Percentiles rank a stretch among this genome's conserved stretches.
phyloP scores from a whole-genome alignment of 2,888 invertebrate species.

The Spodoptera exigua region DNA sequence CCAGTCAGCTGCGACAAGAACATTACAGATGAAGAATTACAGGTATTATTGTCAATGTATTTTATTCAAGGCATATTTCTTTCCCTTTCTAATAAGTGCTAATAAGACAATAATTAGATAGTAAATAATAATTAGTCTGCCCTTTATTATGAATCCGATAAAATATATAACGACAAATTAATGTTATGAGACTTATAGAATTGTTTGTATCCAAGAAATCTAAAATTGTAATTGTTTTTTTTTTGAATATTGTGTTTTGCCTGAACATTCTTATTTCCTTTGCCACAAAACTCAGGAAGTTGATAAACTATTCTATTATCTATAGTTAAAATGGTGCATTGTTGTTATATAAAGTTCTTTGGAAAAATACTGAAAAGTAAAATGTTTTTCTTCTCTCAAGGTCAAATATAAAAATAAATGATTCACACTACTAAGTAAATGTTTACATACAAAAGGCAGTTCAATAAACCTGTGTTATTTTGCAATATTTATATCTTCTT shows the following conservation, averaged over 20 bases:
- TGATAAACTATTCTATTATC: conserved; percentile 4
- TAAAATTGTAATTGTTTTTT: no score
- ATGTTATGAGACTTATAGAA: accelerated
- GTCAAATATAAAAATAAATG: conserved; percentile 28
- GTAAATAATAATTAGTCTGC: neutral
- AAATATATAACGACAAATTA: neutral
- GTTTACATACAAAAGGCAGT: conserved; percentile 35
- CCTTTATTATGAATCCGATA: neutral
- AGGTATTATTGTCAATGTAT: conserved; percentile 68
- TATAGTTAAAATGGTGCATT: neutral
- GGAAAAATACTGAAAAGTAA: neutral
- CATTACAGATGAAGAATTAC: conserved; percentile 79
- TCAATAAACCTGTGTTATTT: conserved; percentile 16
- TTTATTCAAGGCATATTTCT: neutral
- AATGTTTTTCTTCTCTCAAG: conserved; percentile 28
- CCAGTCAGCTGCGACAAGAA: conserved; percentile 67
- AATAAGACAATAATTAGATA: no score
- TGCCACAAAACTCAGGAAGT: neutral
- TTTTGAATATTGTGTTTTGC: no score
- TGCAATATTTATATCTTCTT: conserved; percentile 16
- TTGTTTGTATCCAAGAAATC: no score
- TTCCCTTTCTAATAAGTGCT: neutral
- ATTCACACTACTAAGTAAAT: neutral
- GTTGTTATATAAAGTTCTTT: neutral
- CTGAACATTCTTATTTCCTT: neutral